Base-by-base conservation (phyloP, 2,888 invertebrate species). In the Nomada hirtipes region DNA sequence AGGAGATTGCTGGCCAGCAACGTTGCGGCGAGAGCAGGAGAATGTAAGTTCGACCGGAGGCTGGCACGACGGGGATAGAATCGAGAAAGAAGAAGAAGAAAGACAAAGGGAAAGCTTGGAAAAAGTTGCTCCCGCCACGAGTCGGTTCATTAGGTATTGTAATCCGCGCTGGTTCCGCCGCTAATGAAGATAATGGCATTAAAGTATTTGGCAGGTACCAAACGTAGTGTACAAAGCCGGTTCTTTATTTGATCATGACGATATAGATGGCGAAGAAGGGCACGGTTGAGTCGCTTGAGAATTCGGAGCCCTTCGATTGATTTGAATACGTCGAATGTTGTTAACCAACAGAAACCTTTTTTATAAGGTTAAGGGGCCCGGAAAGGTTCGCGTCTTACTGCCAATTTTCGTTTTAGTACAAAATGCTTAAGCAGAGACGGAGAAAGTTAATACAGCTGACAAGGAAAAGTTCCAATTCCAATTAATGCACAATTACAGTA, bases 181-280 rank as follows among this genome's bases (percentile, higher is more conserved):
- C 92, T 93, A 93, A 93, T 93, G 92, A 93, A 92, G 92, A 91
- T 93, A 93, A 93, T 92, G 91, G 89, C 91, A 91, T 93, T 93
- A 93, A 91, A 91, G 90, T 92, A 92, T 93, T 92, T 91, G 86
- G 82, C 86, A 83, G 86, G 82, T 87, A 85, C 82, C 88, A 88
- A 89, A 88, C 88, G 85, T 79, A 84, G 87, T 84, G 89, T 86
- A 89, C 89, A 88, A 88, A 92, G 91, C 89, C 78, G 87, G 89
- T 90, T 88, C 88, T 90, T 91, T 92, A 92, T 91, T 90, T 87
- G 87, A 91, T 91, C 87, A 88, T 72, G 86, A 82, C 72, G 86
- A 90, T 84, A 89, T 86, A 82, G 83, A 79, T 61, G 68, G 77
- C 76, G 63, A 55, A 79, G 63, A 74, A 63, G 60, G 42, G 3